Evolutionary conservation across 35 echinoderm and acorn worm genomes (phyloP), one percentile per base, ranked within the genome.

Genomic region (Holothuria glaberrima): DNA sequence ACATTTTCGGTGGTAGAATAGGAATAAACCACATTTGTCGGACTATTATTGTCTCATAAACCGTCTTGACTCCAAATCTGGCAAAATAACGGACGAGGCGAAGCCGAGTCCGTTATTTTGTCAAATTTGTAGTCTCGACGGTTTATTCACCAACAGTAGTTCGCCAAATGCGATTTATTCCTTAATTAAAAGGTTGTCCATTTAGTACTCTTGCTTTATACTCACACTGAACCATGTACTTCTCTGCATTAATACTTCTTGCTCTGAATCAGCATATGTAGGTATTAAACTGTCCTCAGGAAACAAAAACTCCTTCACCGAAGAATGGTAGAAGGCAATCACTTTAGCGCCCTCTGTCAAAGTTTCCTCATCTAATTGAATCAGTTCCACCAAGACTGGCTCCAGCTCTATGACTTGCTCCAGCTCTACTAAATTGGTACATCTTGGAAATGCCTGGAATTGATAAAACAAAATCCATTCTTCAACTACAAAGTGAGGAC

Each of bases 151-250:
- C n/a, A n/a, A n/a, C n/a, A n/a, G n/a, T n/a, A n/a, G n/a, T n/a
- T n/a, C n/a, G n/a, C n/a, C n/a, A n/a, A n/a, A n/a, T n/a, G n/a
- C n/a, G n/a, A n/a, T n/a, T n/a, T n/a, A n/a, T n/a, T n/a, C n/a
- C n/a, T 41, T 4, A 41, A 41, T 41, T 7, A 41, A 41, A 41
- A 41, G 36, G 7, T 41, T 41, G 2, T 41, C 12, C 50, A 54
- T 54, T 5, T 5, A 46, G 4, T 4, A 46, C 50, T 54, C 7
- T n/a, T 26, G 22, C 6, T 46, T 33, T 12, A 9, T 21, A 98
- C 97, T 99, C 90, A 99, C 97, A 90, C 89, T 94, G 52, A 99
- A 99, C 93, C 93, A 94, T 46, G 93, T 58, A 16, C 87, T 95
- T 62, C 91, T 82, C 36, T 93, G 62, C 88, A 99, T 90, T 26